Percentiles rank a stretch among this genome's conserved stretches.
These are phyloP conservation scores for Sebastes hubbsi DNA, from an alignment of 2,797 vertebrate genomes.

Conservation along the genomic window DNA sequence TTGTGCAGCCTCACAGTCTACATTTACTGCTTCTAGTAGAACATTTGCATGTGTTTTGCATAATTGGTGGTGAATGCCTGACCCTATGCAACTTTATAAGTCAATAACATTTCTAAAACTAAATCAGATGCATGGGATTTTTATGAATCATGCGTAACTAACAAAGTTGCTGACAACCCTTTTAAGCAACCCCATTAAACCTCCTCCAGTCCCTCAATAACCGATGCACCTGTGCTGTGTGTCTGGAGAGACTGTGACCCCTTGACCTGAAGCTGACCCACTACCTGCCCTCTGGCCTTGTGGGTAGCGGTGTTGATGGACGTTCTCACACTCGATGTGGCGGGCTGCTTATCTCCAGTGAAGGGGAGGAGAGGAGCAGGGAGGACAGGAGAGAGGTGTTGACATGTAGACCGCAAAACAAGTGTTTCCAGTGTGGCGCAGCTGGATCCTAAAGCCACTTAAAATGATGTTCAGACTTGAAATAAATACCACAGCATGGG, in stretches of 20 bases:
- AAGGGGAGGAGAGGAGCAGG: constrained; percentile 13
- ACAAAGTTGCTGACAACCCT: neutral
- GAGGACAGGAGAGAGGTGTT: constrained; percentile 23
- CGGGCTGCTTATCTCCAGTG: constrained; percentile 45
- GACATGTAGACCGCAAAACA: neutral
- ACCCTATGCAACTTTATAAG: neutral
- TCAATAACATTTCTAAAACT: neutral
- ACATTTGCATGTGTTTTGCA: neutral
- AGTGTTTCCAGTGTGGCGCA: neutral
- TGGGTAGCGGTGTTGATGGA: constrained; percentile 64
- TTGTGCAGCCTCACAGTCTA: neutral
- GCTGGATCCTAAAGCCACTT: neutral
- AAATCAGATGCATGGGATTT: neutral
- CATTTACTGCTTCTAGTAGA: neutral
- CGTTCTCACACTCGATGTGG: constrained; percentile 64
- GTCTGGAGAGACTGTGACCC: constrained; percentile 36
- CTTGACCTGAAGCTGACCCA: constrained; percentile 43
- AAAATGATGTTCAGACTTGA: neutral
- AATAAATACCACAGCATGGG: neutral
- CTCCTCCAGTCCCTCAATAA: neutral
- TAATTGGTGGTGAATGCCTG: neutral
- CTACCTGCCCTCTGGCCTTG: constrained; percentile 60
- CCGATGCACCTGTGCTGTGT: constrained; percentile 56
- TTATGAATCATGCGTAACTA: neutral
- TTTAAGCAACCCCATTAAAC: constrained; percentile 10